Conservation (phyloP, 2,888 invertebrate species). For the Hydropsyche betteni region DNA sequence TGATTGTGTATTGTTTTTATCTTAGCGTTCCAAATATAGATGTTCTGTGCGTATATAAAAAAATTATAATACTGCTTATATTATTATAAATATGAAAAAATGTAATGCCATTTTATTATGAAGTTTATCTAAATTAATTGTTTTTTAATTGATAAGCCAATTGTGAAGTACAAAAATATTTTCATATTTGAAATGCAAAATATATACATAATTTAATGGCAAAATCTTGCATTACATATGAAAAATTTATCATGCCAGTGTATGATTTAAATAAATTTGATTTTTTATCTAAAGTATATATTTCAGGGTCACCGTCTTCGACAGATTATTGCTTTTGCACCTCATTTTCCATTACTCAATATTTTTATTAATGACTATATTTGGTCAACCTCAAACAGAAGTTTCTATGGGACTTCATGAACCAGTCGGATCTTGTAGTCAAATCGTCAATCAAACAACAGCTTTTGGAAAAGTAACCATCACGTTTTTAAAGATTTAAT, state of each 20-base stretch:
- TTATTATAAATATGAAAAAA: too few relatives aligned
- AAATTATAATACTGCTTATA: too few relatives aligned
- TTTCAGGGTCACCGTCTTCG: constrained; percentile 57
- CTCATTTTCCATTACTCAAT: constrained; percentile 71
- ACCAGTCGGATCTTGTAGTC: constrained; percentile 77
- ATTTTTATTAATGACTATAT: constrained; percentile 71
- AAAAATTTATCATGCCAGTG: not conserved
- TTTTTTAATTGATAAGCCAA: too few relatives aligned
- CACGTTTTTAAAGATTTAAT: constrained; percentile 6
- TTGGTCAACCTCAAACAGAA: constrained; percentile 73
- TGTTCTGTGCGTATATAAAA: not conserved
- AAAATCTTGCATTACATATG: not conserved
- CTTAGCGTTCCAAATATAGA: too few relatives aligned
- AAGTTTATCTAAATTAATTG: too few relatives aligned
- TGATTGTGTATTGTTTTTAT: not conserved
- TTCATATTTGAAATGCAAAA: too few relatives aligned
- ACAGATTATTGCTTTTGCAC: constrained; percentile 62
- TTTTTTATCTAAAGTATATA: not conserved
- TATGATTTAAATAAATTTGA: not conserved
- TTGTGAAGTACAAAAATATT: too few relatives aligned
- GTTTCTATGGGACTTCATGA: constrained; percentile 77
- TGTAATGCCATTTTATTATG: too few relatives aligned
- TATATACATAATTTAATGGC: not conserved
- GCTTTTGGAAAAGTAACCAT: constrained; percentile 72
- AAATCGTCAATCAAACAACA: constrained; percentile 68